A percentile compares a stretch with the other conserved stretches of the same genome.
phyloP scores from a whole-genome alignment of 2,797 vertebrate species.

The Anableps anableps region DNA sequence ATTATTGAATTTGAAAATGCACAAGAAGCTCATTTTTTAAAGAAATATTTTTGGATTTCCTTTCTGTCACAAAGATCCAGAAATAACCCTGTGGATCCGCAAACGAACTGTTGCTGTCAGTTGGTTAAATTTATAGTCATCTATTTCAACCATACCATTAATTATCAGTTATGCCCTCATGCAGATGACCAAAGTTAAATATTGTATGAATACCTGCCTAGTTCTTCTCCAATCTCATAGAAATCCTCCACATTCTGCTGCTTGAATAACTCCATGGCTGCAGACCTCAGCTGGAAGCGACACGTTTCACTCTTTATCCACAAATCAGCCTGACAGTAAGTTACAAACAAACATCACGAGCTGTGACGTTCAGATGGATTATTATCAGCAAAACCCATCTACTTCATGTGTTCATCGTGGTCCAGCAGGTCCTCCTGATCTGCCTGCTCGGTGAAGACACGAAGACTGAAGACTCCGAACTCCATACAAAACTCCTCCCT shows the following conservation, averaged over 20 bases:
- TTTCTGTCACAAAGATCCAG: neutral
- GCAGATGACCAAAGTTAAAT: neutral
- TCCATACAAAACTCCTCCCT: neutral
- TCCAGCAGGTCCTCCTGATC: neutral
- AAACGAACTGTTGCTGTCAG: neutral
- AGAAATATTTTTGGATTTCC: neutral
- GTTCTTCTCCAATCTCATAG: conserved; percentile 92
- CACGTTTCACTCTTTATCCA: neutral
- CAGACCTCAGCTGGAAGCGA: conserved; percentile 65
- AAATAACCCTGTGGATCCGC: neutral
- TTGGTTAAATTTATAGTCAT: neutral
- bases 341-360: neutral
- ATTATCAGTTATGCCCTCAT: neutral
- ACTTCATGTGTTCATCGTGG: fast-evolving
- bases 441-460: neutral
- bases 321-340: neutral
- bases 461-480: neutral
- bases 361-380: neutral
- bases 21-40: no score
- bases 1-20: no score
- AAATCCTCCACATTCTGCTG: conserved; percentile 93
- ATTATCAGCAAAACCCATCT: fast-evolving
- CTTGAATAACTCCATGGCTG: conserved; percentile 90
- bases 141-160: neutral
- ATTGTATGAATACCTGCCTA: conserved; percentile 87